A percentile compares a stretch with the other conserved stretches of the same genome.
Evolutionary conservation across 2,888 invertebrate species (phyloP).

Genomic region (Copidosoma aretas): DNA sequence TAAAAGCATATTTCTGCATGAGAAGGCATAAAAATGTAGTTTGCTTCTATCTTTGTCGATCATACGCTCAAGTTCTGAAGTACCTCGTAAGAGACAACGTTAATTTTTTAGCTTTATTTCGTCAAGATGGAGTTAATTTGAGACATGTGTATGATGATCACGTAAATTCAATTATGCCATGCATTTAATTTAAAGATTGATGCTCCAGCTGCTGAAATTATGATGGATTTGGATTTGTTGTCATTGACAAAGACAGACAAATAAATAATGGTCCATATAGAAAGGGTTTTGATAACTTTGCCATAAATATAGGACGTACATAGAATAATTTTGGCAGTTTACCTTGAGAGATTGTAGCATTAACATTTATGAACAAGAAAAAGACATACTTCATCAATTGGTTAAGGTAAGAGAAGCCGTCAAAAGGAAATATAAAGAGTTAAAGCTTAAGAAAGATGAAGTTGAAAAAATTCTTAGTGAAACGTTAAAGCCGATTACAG

Average conservation of each 20-base stretch:
- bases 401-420: too few species aligned
- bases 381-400: not conserved
- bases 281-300: too few species aligned
- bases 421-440: too few species aligned
- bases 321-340: too few species aligned
- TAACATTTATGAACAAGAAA: slow-evolving; percentile 2
- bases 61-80: slow-evolving; percentile 45
- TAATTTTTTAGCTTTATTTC: slow-evolving; percentile 56
- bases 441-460: not conserved
- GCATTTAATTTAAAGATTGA: slow-evolving; percentile 47
- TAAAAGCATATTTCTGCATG: too few species aligned
- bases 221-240: slow-evolving; percentile 11
- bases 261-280: too few species aligned
- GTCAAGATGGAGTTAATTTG: slow-evolving; percentile 52
- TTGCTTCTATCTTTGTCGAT: too few species aligned
- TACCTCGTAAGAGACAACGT: slow-evolving; percentile 56
- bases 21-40: too few species aligned
- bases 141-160: slow-evolving; percentile 48
- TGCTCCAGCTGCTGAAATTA: slow-evolving; percentile 52
- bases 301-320: too few species aligned
- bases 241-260: too few species aligned
- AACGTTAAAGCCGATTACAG: not conserved
- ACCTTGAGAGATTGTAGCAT: not conserved
- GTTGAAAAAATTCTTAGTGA: not conserved
- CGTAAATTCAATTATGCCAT: slow-evolving; percentile 41